Evolutionary conservation across 2,797 vertebrate species (phyloP).

Genomic region (Anguilla obscura): DNA sequence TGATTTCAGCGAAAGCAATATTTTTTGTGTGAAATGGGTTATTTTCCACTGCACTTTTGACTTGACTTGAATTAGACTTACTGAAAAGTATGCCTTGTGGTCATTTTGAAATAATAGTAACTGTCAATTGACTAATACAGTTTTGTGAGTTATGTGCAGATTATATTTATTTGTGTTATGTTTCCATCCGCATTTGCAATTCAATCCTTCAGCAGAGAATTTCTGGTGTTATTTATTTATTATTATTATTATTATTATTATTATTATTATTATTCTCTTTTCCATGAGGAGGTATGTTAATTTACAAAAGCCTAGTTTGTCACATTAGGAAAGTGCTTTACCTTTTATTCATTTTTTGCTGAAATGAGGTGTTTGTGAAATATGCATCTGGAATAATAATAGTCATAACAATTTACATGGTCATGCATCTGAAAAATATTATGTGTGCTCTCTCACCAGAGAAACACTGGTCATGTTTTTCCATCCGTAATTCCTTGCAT

Average conservation of each 20-base stretch:
- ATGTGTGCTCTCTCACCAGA: not conserved
- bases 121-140: not conserved
- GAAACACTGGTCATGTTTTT: not conserved
- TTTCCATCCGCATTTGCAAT: not conserved
- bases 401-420: not conserved
- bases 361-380: not conserved
- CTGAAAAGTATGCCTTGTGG: not conserved
- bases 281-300: no score
- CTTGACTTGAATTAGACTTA: constrained; percentile 3
- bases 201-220: not conserved
- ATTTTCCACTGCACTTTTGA: not conserved
- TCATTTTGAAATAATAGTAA: not conserved
- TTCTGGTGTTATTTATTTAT: not conserved
- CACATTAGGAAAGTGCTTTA: not conserved
- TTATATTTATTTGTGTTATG: not conserved
- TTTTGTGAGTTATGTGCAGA: not conserved
- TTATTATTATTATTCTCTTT: not conserved
- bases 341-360: not conserved
- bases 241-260: not conserved
- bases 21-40: not conserved
- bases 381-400: not conserved
- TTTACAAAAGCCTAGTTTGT: constrained; percentile 25
- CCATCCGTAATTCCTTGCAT: not conserved
- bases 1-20: not conserved
- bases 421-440: not conserved